Evolutionary conservation across 2,797 vertebrate genomes (phyloP).

Genomic region (Lophius americanus): DNA sequence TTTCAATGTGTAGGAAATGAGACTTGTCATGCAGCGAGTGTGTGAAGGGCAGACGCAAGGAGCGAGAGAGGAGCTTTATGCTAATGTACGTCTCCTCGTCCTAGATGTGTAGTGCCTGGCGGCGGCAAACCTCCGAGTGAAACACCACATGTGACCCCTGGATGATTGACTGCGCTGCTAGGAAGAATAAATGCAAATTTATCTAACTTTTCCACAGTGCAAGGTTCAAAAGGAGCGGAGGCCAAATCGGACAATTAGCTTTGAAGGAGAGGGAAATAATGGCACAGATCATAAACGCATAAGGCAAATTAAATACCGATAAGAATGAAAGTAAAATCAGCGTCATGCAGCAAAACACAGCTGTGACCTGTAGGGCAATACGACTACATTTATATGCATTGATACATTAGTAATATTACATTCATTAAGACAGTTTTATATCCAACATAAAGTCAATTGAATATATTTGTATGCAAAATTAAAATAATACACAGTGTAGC

Average conservation of each 20-base stretch:
- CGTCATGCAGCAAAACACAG: background rate
- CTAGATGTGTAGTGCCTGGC: conserved; percentile 32
- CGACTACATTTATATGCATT: background rate
- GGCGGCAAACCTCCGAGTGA: conserved; percentile 44
- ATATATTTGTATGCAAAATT: no score
- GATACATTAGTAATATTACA: background rate
- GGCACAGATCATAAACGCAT: background rate
- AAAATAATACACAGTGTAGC: no score
- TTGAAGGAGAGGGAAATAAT: background rate
- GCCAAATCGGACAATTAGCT: conserved; percentile 18
- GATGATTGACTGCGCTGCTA: conserved; percentile 56
- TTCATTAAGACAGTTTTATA: no score
- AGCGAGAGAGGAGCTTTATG: conserved; percentile 36
- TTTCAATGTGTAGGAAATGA: conserved; percentile 28
- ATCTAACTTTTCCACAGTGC: conserved; percentile 31
- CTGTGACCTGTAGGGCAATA: background rate
- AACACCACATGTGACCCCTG: conserved; percentile 44
- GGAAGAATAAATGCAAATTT: conserved; percentile 41
- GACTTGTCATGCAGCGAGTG: conserved; percentile 39
- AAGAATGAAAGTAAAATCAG: background rate
- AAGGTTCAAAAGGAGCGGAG: conserved; percentile 37
- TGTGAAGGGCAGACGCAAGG: conserved; percentile 40
- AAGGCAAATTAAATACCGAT: background rate
- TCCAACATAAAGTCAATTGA: no score
- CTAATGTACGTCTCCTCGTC: conserved; percentile 41